Evolutionary conservation across 2,797 vertebrate genomes (phyloP), one percentile per base, ranked within the genome.

Genomic region (Argentina silus): DNA sequence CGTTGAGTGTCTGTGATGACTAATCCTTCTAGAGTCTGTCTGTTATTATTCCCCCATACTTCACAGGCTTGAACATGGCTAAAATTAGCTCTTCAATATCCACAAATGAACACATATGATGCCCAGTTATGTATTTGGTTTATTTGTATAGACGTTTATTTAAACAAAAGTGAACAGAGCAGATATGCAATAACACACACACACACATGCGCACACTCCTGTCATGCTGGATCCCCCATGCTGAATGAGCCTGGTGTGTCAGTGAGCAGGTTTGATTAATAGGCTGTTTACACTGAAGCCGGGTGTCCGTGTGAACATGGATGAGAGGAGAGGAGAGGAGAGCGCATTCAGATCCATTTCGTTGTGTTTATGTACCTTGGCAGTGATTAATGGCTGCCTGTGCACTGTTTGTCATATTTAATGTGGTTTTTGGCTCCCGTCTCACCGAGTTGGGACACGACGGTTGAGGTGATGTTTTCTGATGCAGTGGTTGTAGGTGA

Each of bases 341-440:
- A 42, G 60, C n/a, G 61, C n/a, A 57, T 48, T 44, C 55, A 4
- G 51, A 74, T 59, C 53, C 47, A 73, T 67, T 56, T 60, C 64
- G 61, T 45, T 62, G 51, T 63, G 55, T 81, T 72, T 77, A 73
- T 67, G 55, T 57, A 7, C 71, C 17, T 64, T 63, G 76, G 77
- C 71, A 72, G n/a, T 86, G 73, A 57, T 66, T 27, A 72, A 57
- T 56, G 59, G 17, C 45, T 61, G 6, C 55, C 67, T 50, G 10
- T 44, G 47, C 47, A 42, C 62, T 80, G 70, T 80, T 80, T 70
- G 71, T 51, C 53, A 50, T 78, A 51, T 77, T 56, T 75, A 63
- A 55, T 57, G 53, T 55, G 57, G 4, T 51, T 59, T 71, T 66
- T 81, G 69, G 9, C 70, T 76, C 59, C 27, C 15, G 14, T n/a